Percentiles rank a stretch among this genome's conserved stretches.
phyloP scores from a whole-genome alignment of 2,113 vertebrate species.

The Actinemys pallida region DNA sequence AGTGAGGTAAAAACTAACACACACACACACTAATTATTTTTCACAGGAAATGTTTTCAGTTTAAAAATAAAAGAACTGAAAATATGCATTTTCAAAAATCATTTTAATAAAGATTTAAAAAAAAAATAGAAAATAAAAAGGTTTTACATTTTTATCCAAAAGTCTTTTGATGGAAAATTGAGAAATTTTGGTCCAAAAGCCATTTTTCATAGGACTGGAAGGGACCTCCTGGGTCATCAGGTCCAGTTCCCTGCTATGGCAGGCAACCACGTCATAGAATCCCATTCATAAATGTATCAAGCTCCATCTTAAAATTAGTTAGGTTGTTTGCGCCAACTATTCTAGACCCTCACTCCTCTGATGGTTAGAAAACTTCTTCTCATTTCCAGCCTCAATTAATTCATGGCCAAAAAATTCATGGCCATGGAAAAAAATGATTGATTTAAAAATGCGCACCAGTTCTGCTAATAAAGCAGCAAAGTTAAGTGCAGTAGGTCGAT shows the following conservation, averaged over 20 bases:
- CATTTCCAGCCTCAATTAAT: background rate
- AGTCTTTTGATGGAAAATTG: background rate
- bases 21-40: background rate
- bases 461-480: background rate
- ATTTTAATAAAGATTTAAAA: background rate
- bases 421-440: background rate
- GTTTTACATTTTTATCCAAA: fast-evolving
- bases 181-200: background rate
- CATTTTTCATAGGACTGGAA: background rate
- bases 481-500: background rate
- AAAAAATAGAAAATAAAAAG: background rate
- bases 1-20: background rate
- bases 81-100: background rate
- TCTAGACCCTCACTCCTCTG: background rate
- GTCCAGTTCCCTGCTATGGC: background rate
- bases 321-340: background rate
- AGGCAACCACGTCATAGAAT: background rate
- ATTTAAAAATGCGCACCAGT: background rate
- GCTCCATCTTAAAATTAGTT: background rate
- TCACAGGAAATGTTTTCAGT: background rate
- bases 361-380: background rate
- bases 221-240: background rate
- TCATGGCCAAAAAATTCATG: background rate
- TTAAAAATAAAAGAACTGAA: too few relatives aligned
- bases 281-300: background rate